These are phyloP conservation scores for Agelaius tricolor DNA, from an alignment of 2,113 vertebrate species.

Conservation along the genomic window DNA sequence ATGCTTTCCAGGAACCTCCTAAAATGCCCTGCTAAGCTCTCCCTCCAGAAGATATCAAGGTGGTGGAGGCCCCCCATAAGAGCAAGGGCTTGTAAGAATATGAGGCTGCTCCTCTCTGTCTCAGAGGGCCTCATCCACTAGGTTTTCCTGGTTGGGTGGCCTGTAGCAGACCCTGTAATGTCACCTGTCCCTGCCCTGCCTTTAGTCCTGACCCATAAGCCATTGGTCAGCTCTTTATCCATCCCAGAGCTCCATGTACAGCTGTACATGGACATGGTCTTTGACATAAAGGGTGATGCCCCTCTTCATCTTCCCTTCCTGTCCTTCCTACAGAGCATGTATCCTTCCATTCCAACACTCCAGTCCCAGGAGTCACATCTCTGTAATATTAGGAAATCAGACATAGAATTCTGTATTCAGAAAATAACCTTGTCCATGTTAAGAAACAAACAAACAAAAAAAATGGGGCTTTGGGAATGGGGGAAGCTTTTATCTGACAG, in stretches of 20 bases:
- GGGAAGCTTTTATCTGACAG: neutral
- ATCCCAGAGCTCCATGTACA: neutral
- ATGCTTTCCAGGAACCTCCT: neutral
- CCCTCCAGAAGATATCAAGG: neutral
- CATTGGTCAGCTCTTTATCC: neutral
- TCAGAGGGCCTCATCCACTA: neutral
- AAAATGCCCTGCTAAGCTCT: neutral
- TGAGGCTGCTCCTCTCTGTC: neutral
- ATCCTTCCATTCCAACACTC: neutral
- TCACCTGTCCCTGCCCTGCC: neutral
- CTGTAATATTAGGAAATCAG: neutral
- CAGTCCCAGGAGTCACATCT: neutral
- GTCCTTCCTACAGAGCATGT: neutral
- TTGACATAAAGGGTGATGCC: neutral
- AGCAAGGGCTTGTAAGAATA: neutral
- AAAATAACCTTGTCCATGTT: neutral
- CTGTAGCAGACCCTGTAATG: neutral
- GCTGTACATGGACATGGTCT: neutral
- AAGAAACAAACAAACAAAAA: neutral
- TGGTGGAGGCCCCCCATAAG: neutral
- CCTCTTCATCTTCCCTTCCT: neutral
- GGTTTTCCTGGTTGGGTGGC: neutral
- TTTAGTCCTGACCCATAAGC: neutral
- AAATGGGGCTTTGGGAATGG: neutral
- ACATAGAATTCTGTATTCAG: neutral